Evolutionary conservation across 2,797 vertebrate species (phyloP), one percentile per base, ranked within the genome.

Genomic region (Neosilurus mollespiculum): DNA sequence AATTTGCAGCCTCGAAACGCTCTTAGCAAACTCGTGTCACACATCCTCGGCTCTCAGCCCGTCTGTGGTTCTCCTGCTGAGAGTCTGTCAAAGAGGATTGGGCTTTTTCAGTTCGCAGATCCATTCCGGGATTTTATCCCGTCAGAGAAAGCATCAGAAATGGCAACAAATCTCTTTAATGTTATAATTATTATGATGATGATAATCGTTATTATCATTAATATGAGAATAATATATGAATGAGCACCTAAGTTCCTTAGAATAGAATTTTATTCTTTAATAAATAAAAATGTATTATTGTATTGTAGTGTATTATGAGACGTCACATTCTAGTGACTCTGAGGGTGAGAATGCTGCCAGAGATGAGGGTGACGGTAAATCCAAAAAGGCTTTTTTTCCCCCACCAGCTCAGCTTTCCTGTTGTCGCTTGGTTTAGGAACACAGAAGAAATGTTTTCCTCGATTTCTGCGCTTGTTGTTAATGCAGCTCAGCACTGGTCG

Each of bases 1-100:
- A 78, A 91, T 93, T 89, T 89, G 79, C 85, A 91, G 90, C 89
- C 84, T 83, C 79, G 80, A 49, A 86, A 85, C 82, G 85, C 83
- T 85, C 87, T 85, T 84, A 65, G 81, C 84, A 75, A 84, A 84
- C 83, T 83, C 83, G 65, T 86, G 78, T 76, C 75, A 76, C 84
- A 75, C 65, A 26, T 82, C 75, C 76, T 83, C 77, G 64, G 37
- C 49, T 49, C 66, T 83, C 59, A 30, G 59, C 9, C 56, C 54
- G 53, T 80, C 81, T 66, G 81, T 20, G 58, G 43, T 54, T 84
- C 86, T 86, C 56, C 34, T 69, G 76, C 37, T 0, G 3, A 18
- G 49, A 54, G 70, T 9, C n/a, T 72, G 1, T 10, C 10, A 30
- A 75, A 9, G 2, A 22, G 54, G 15, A 56, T 49, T 4, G 12